Evolutionary conservation across 2,113 vertebrate genomes (phyloP), one percentile per base, ranked within the genome.

Genomic region (Heteronetta atricapilla): DNA sequence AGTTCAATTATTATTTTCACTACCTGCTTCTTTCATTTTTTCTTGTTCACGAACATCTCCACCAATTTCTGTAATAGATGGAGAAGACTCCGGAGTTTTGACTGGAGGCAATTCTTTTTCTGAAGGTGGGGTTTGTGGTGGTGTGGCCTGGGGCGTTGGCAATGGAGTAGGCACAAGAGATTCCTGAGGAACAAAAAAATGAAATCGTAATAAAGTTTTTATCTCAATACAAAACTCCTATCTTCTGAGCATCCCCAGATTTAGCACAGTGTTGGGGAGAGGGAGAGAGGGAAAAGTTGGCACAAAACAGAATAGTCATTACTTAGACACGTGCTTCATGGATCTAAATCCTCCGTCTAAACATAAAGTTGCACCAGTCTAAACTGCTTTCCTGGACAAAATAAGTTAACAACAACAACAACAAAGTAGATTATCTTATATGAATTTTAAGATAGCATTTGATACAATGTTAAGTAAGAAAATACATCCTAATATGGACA

Each of bases 121-220:
- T 90, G 80, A 89, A 67, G 96, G 91, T 22, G 96, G 96, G 88
- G 98, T 97, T 26, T n/a, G 82, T 83, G 97, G 97, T 76, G 98
- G 98, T 53, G 98, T 98, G 83, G 97, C 97, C 97, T 97, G 97
- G 16, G 98, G 98, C 46, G 98, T 99, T 75, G 98, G 97, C 86
- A 98, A 58, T 20, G 98, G 98, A 74, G 98, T 97, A 77, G 94
- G 94, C 28, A 98, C 83, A 66, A 76, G 10, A 92, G 90, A 74
- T 40, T 96, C 96, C 97, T 98, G 96, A 95, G 93, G 92, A 53
- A 63, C 73, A 64, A 66, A 81, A 52, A 11, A 48, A 48, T 21
- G 38, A 70, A 94, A 86, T 56, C 20, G 13, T 53, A 95, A 95
- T 10, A 84, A 84, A 86, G n/a, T 77, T 52, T 5, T 44, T 67